These are phyloP conservation scores for Bombus superbus DNA, from an alignment of 1,140 invertebrate species.

Conservation along the genomic window DNA sequence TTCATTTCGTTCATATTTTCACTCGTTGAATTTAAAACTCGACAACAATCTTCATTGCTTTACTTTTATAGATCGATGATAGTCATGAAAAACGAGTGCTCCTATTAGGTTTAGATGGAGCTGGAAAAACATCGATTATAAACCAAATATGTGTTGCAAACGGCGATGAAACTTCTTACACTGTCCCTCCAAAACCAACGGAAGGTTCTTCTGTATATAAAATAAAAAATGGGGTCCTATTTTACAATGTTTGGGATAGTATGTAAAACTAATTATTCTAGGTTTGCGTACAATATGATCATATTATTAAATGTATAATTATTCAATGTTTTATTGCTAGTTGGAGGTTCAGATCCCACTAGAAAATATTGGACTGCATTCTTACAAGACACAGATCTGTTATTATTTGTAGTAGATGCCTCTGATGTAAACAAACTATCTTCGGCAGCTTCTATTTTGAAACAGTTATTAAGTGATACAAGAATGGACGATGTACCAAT, in stretches of 20 bases:
- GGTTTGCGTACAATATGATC: background rate
- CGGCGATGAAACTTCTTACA: slow-evolving; percentile 59
- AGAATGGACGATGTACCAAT: slow-evolving; percentile 78
- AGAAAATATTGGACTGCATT: slow-evolving; percentile 81
- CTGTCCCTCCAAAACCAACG: slow-evolving; percentile 68
- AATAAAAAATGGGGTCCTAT: slow-evolving; percentile 71
- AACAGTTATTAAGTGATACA: slow-evolving; percentile 78
- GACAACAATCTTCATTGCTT: background rate
- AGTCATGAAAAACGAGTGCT: slow-evolving; percentile 77
- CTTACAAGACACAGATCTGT: slow-evolving; percentile 81
- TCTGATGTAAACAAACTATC: slow-evolving; percentile 74
- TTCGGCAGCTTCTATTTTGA: slow-evolving; percentile 74
- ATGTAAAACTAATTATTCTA: slow-evolving; percentile 53
- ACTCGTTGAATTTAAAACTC: background rate
- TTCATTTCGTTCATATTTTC: background rate
- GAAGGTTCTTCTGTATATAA: slow-evolving; percentile 79
- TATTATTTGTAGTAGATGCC: slow-evolving; percentile 82
- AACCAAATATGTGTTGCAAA: slow-evolving; percentile 73
- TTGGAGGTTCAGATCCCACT: slow-evolving; percentile 79
- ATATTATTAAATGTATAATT: slow-evolving; percentile 13
- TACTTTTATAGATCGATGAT: slow-evolving; percentile 63
- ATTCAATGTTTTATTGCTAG: slow-evolving; percentile 63
- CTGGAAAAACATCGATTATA: slow-evolving; percentile 80
- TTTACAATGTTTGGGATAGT: slow-evolving; percentile 80
- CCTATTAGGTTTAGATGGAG: slow-evolving; percentile 78